These are phyloP conservation scores for Zaprionus lachaisei DNA, from an alignment of 1,140 invertebrate species.

Conservation along the genomic window DNA sequence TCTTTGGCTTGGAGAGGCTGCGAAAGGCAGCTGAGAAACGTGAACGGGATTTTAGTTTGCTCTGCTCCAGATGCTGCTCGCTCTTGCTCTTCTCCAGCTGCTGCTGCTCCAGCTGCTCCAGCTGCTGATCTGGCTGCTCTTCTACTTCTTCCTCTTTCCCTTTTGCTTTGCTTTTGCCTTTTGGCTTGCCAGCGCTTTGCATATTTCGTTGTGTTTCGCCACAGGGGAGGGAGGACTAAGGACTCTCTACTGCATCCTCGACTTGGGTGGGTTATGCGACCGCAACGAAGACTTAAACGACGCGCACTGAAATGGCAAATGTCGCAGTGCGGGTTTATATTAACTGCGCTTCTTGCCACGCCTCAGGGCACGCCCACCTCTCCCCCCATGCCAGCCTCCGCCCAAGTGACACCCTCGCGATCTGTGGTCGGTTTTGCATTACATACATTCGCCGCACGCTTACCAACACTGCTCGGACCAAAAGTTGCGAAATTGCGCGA, in stretches of 20 bases:
- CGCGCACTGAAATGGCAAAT: slow-evolving; percentile 63
- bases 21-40: slow-evolving; percentile 78
- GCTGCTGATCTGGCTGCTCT: slow-evolving; percentile 15
- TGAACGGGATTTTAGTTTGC: slow-evolving; percentile 71
- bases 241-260: not conserved
- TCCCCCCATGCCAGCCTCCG: not conserved
- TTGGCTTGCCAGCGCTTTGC: slow-evolving; percentile 61
- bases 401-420: not conserved
- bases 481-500: slow-evolving; percentile 48
- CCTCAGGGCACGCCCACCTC: slow-evolving; percentile 24
- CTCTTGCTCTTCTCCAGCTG: slow-evolving; percentile 30
- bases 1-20: slow-evolving; percentile 67
- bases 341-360: slow-evolving; percentile 39
- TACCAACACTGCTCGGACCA: slow-evolving; percentile 64
- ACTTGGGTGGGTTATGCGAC: slow-evolving; percentile 35
- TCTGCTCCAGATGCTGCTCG: slow-evolving; percentile 1
- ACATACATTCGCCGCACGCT: slow-evolving; percentile 54
- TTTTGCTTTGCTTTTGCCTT: slow-evolving; percentile 45
- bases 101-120: slow-evolving; percentile 16
- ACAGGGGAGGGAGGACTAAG: not conserved
- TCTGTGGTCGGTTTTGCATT: slow-evolving; percentile 60
- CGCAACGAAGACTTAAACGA: slow-evolving; percentile 58
- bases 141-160: slow-evolving; percentile 34
- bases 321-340: slow-evolving; percentile 64
- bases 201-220: slow-evolving; percentile 58